A percentile compares a stretch with the other conserved stretches of the same genome.
Evolutionary conservation across 2,888 invertebrate species (phyloP).

Genomic region (Monopis laevigella): DNA sequence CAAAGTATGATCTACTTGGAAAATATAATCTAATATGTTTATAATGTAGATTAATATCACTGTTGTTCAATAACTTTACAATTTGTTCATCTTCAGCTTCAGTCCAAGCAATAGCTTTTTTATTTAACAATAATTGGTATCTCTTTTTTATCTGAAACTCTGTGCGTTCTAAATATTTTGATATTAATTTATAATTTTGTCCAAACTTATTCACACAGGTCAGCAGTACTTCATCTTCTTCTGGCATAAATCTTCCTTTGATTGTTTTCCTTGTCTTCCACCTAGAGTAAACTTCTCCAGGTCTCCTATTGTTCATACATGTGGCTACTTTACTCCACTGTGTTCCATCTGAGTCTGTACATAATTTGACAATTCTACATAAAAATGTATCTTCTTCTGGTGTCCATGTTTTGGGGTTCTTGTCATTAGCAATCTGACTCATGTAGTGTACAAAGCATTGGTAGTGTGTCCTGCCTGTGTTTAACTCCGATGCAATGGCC

Average conservation of each 20-base stretch:
- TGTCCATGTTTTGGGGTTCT: neutral
- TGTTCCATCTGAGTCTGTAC: neutral
- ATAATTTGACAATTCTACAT: neutral
- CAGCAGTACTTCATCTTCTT: slow-evolving; percentile 3
- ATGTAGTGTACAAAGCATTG: slow-evolving; percentile 1
- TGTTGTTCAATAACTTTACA: too few species aligned
- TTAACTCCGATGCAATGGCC: neutral
- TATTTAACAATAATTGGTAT: neutral
- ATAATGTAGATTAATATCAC: too few species aligned
- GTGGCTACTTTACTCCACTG: neutral
- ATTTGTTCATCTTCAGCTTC: neutral
- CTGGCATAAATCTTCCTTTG: slow-evolving; percentile 2
- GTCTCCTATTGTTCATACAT: neutral
- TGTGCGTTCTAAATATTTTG: neutral
- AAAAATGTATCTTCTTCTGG: neutral
- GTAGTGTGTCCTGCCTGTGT: neutral
- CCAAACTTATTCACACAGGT: slow-evolving; percentile 6
- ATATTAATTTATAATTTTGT: neutral
- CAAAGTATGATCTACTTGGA: too few species aligned
- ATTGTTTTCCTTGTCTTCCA: neutral
- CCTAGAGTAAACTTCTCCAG: neutral
- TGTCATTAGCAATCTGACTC: neutral
- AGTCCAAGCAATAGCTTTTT: neutral
- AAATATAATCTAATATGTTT: too few species aligned
- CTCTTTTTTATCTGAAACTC: neutral